Evolutionary conservation across 2,113 vertebrate species (phyloP).

Genomic region (Dicrurus megarhynchus): DNA sequence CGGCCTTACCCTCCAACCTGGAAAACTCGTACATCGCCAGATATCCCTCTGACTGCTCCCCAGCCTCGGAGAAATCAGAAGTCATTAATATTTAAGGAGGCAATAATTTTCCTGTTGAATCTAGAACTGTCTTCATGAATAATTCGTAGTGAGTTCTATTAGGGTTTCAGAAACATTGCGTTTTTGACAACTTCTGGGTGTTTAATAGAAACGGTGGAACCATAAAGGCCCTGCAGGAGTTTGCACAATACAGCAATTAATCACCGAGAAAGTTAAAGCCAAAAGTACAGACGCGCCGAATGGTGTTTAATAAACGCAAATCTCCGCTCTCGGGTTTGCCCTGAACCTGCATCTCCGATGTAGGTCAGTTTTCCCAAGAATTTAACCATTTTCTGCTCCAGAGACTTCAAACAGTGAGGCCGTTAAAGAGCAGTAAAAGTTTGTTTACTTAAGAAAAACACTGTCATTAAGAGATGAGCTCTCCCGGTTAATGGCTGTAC

Average conservation of each 20-base stretch:
- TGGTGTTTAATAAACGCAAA: slow-evolving; percentile 57
- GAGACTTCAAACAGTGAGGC: slow-evolving; percentile 74
- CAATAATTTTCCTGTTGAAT: slow-evolving; percentile 81
- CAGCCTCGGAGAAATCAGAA: slow-evolving; percentile 66
- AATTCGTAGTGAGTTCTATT: slow-evolving; percentile 75
- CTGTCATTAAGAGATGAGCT: slow-evolving; percentile 71
- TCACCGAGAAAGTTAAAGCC: slow-evolving; percentile 54
- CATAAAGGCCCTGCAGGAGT: slow-evolving; percentile 54
- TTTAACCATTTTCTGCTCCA: slow-evolving; percentile 80
- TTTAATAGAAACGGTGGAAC: slow-evolving; percentile 55
- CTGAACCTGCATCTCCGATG: slow-evolving; percentile 69
- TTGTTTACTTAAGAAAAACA: slow-evolving; percentile 75
- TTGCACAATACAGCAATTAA: slow-evolving; percentile 61
- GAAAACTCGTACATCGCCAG: slow-evolving; percentile 12
- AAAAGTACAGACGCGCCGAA: slow-evolving; percentile 41
- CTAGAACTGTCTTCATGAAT: slow-evolving; percentile 78
- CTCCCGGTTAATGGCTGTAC: slow-evolving; percentile 45
- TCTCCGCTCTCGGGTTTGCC: not conserved
- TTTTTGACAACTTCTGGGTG: slow-evolving; percentile 60
- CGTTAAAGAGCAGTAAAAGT: slow-evolving; percentile 78
- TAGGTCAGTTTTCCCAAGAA: slow-evolving; percentile 75
- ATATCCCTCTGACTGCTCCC: slow-evolving; percentile 48
- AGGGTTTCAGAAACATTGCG: slow-evolving; percentile 75
- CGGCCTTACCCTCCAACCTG: slow-evolving; percentile 2
- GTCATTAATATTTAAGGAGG: slow-evolving; percentile 80